Evolutionary conservation across 2,113 vertebrate species (phyloP).

Genomic region (Eclectus roratus): DNA sequence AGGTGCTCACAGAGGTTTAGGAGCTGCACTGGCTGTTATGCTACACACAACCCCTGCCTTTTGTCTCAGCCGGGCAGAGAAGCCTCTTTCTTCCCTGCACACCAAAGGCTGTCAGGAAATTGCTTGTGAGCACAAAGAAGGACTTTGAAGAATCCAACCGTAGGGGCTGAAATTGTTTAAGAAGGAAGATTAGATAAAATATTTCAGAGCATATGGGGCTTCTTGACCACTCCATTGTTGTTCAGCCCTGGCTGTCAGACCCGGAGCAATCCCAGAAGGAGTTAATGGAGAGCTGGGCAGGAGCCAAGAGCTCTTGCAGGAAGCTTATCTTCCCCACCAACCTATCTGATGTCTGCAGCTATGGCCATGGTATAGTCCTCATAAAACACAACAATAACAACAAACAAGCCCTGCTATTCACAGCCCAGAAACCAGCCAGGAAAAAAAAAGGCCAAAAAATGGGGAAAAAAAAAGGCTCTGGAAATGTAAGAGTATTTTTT

Average conservation of each 20-base stretch:
- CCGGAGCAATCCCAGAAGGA: conserved; percentile 42
- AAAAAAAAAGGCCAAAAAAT: neutral
- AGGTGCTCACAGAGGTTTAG: neutral
- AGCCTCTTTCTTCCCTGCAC: neutral
- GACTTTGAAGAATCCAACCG: neutral
- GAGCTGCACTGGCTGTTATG: neutral
- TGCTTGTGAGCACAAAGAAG: neutral
- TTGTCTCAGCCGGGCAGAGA: neutral
- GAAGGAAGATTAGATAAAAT: conserved; percentile 35
- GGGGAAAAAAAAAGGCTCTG: neutral
- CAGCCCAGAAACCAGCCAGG: neutral
- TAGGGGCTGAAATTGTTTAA: neutral
- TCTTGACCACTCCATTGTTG: neutral
- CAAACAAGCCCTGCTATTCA: conserved; percentile 17
- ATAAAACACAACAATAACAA: conserved; percentile 32
- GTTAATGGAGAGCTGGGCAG: neutral
- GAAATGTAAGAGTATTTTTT: conserved; percentile 30
- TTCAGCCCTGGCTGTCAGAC: neutral
- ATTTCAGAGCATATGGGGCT: conserved; percentile 3
- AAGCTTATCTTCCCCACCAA: conserved; percentile 20
- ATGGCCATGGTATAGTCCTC: conserved; percentile 21
- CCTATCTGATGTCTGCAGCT: conserved; percentile 31
- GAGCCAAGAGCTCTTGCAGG: conserved; percentile 41
- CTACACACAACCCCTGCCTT: neutral
- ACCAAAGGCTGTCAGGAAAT: neutral